These are phyloP conservation scores for Tuta absoluta DNA, from an alignment of 2,888 invertebrate species.

Conservation along the genomic window DNA sequence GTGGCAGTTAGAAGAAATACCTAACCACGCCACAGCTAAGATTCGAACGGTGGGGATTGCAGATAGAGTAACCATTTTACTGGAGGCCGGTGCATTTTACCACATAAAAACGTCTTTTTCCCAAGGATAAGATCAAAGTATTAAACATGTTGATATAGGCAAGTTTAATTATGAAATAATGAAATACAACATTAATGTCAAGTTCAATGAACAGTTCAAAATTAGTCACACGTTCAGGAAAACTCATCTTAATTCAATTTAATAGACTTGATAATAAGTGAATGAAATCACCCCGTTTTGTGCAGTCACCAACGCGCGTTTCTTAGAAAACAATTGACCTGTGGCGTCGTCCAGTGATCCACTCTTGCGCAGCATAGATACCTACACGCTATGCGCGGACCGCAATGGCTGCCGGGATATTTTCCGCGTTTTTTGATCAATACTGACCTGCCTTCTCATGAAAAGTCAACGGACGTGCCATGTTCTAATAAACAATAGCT, in stretches of 20 bases:
- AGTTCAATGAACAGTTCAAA: conserved; percentile 28
- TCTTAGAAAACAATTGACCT: conserved; percentile 24
- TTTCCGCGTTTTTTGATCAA: conserved; percentile 6
- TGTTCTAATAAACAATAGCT: not conserved
- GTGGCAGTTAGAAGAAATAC: too few relatives aligned
- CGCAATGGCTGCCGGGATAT: not conserved
- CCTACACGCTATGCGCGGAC: not conserved
- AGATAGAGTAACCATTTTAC: too few relatives aligned
- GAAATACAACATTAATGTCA: not conserved
- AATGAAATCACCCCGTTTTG: conserved; percentile 34
- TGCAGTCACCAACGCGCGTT: conserved; percentile 20
- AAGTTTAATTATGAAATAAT: not conserved
- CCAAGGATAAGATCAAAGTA: too few relatives aligned
- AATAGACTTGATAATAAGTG: conserved; percentile 38
- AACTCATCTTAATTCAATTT: conserved; percentile 35
- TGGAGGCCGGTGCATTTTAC: too few relatives aligned
- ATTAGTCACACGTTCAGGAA: conserved; percentile 47
- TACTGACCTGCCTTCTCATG: conserved; percentile 10
- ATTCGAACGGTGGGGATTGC: too few relatives aligned
- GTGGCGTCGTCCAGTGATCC: conserved; percentile 11
- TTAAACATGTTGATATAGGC: too few relatives aligned
- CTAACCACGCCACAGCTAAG: too few relatives aligned
- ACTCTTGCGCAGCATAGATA: conserved; percentile 1
- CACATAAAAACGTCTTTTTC: too few relatives aligned
- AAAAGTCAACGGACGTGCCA: not conserved